Evolutionary conservation across 2,888 invertebrate species (phyloP).

Genomic region (Leptinotarsa haldemani): DNA sequence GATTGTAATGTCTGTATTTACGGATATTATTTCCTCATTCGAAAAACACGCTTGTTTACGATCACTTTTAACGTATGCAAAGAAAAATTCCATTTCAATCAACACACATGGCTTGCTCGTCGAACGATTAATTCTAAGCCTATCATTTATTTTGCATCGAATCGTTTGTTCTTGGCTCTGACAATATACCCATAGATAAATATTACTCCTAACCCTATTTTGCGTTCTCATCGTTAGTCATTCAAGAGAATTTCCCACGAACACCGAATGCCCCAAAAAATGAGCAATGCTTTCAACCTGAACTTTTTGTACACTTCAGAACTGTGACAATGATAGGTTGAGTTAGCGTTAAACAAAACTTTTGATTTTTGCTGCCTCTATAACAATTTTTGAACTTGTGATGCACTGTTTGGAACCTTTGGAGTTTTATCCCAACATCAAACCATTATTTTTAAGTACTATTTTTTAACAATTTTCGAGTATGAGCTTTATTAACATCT

Average conservation of each 20-base stretch:
- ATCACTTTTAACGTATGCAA: slow-evolving; percentile 36
- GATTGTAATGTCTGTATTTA: slow-evolving; percentile 46
- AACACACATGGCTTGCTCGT: slow-evolving; percentile 32
- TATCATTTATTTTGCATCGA: slow-evolving; percentile 43
- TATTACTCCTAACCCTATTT: slow-evolving; percentile 42
- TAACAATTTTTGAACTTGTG: too few species aligned
- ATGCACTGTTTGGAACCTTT: too few species aligned
- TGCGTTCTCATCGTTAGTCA: slow-evolving; percentile 46
- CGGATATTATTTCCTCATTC: slow-evolving; percentile 36
- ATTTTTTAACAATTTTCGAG: too few species aligned
- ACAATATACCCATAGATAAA: slow-evolving; percentile 45
- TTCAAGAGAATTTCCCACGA: slow-evolving; percentile 39
- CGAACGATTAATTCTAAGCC: slow-evolving; percentile 41
- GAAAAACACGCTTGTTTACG: slow-evolving; percentile 41
- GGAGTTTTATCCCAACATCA: too few species aligned
- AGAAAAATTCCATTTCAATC: slow-evolving; percentile 41
- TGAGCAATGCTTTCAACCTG: background rate
- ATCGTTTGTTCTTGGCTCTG: slow-evolving; percentile 42
- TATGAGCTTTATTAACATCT: too few species aligned
- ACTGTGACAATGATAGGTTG: too few species aligned
- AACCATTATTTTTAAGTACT: too few species aligned
- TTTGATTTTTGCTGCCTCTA: too few species aligned
- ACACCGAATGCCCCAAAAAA: slow-evolving; percentile 30
- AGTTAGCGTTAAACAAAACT: too few species aligned
- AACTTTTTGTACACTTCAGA: background rate